Percentiles rank a stretch among this genome's conserved stretches.
These are phyloP conservation scores for Saturnia pavonia DNA, from an alignment of 2,888 invertebrate species.

Conservation along the genomic window DNA sequence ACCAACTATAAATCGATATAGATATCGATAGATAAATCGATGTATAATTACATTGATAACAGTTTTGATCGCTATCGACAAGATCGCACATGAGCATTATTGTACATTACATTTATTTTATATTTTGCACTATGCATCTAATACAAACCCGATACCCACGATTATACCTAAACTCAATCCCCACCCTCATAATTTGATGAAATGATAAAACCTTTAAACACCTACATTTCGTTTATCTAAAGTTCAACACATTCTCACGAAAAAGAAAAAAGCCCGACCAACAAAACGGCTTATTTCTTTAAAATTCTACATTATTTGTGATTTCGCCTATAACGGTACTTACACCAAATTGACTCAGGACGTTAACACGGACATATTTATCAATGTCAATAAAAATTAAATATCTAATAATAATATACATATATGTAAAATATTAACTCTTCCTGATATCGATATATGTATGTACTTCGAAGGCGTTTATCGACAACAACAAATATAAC, in stretches of 20 bases:
- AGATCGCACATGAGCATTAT: slow-evolving; percentile 23
- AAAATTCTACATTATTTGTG: slow-evolving; percentile 41
- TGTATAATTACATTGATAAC: no score
- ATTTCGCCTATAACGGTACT: slow-evolving; percentile 45
- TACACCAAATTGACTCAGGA: slow-evolving; percentile 53
- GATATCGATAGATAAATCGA: no score
- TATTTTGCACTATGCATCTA: slow-evolving; percentile 33
- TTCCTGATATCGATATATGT: not conserved
- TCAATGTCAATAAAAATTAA: slow-evolving; percentile 5
- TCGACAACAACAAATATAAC: not conserved
- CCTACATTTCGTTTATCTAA: slow-evolving; percentile 14
- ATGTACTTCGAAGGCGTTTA: not conserved
- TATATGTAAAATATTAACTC: not conserved
- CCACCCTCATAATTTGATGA: slow-evolving; percentile 33
- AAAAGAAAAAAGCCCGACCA: not conserved
- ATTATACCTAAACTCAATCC: slow-evolving; percentile 19
- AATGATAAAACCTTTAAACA: slow-evolving; percentile 11
- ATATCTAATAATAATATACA: no score
- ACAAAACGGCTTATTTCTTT: not conserved
- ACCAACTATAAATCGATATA: not conserved
- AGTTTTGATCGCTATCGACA: slow-evolving; percentile 4
- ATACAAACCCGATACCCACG: slow-evolving; percentile 38
- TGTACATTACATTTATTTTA: slow-evolving; percentile 33
- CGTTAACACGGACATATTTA: slow-evolving; percentile 7
- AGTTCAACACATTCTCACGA: slow-evolving; percentile 15